Evolutionary conservation across 2,797 vertebrate genomes (phyloP).

Genomic region (Remorina albescens): DNA sequence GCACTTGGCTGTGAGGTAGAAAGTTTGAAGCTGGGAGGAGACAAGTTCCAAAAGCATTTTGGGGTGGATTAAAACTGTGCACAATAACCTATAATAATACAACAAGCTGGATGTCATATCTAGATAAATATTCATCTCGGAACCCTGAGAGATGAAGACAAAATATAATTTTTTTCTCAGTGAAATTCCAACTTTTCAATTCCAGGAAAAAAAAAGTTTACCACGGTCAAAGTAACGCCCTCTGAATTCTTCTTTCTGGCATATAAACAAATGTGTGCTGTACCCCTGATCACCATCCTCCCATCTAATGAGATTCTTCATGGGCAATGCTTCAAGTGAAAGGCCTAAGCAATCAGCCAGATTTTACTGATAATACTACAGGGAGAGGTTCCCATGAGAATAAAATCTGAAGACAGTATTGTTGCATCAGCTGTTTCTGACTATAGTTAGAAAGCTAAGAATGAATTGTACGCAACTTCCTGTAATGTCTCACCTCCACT

Average conservation of each 20-base stretch:
- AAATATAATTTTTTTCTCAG: slow-evolving; percentile 8
- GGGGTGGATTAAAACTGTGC: not conserved
- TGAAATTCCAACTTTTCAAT: slow-evolving; percentile 33
- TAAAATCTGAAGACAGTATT: slow-evolving; percentile 37
- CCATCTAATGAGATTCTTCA: slow-evolving; percentile 79
- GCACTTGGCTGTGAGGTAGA: slow-evolving; percentile 18
- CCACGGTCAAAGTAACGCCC: slow-evolving; percentile 54
- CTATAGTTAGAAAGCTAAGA: slow-evolving; percentile 11
- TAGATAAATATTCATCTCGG: not conserved
- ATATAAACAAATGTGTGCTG: slow-evolving; percentile 61
- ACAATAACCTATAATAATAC: slow-evolving; percentile 1
- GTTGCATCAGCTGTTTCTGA: slow-evolving; percentile 27
- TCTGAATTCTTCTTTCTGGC: slow-evolving; percentile 65
- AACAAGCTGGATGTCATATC: not conserved
- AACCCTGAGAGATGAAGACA: not conserved
- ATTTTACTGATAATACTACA: slow-evolving; percentile 60
- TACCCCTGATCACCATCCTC: slow-evolving; percentile 59
- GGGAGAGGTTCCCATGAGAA: slow-evolving; percentile 73
- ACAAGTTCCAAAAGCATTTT: slow-evolving; percentile 1
- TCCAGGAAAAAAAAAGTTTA: slow-evolving; percentile 49
- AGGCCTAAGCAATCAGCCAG: slow-evolving; percentile 66
- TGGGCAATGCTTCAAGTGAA: slow-evolving; percentile 73
- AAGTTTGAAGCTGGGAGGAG: slow-evolving; percentile 11
- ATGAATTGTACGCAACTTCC: slow-evolving; percentile 19
- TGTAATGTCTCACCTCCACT: not conserved